Evolutionary conservation across 2,888 invertebrate species (phyloP).

Genomic region (Ectemnius lituratus): DNA sequence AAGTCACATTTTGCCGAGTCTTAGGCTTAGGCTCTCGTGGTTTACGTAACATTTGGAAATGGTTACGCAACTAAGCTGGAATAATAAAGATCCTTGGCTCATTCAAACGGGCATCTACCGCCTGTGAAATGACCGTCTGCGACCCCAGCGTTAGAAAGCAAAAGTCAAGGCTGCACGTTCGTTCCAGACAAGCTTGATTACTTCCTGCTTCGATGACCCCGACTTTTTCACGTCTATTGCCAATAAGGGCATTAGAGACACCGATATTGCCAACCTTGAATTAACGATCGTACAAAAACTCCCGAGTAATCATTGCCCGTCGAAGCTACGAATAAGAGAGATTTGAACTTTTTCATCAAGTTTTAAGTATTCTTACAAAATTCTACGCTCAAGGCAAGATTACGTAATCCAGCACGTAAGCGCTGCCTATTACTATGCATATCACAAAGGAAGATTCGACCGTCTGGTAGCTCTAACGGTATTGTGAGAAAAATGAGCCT

Average conservation of each 20-base stretch:
- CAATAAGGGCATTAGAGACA: constrained; percentile 18
- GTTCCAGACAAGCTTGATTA: constrained; percentile 43
- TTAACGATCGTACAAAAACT: too few species aligned
- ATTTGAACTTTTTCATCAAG: too few species aligned
- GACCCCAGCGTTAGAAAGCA: constrained; percentile 67
- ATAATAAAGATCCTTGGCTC: constrained; percentile 49
- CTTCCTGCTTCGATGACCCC: constrained; percentile 47
- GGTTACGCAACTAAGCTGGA: constrained; percentile 57
- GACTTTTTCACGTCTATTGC: constrained; percentile 32
- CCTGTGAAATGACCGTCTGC: constrained; percentile 61
- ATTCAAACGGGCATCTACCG: constrained; percentile 42
- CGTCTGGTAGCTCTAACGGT: constrained; percentile 71
- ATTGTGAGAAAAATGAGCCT: constrained; percentile 34
- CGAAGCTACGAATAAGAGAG: too few species aligned
- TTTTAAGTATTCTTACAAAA: too few species aligned
- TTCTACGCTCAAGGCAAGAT: neutral
- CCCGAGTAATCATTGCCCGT: too few species aligned
- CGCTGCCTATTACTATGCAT: neutral
- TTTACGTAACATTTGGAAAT: constrained; percentile 41
- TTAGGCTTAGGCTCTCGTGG: constrained; percentile 33
- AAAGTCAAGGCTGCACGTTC: constrained; percentile 64
- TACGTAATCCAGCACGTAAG: neutral
- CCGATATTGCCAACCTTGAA: too few species aligned
- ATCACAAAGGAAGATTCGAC: constrained; percentile 38
- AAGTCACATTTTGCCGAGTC: constrained; percentile 25